A percentile compares a stretch with the other conserved stretches of the same genome.
Evolutionary conservation across 1,140 invertebrate species (phyloP).

Genomic region (Apolygus lucorum): DNA sequence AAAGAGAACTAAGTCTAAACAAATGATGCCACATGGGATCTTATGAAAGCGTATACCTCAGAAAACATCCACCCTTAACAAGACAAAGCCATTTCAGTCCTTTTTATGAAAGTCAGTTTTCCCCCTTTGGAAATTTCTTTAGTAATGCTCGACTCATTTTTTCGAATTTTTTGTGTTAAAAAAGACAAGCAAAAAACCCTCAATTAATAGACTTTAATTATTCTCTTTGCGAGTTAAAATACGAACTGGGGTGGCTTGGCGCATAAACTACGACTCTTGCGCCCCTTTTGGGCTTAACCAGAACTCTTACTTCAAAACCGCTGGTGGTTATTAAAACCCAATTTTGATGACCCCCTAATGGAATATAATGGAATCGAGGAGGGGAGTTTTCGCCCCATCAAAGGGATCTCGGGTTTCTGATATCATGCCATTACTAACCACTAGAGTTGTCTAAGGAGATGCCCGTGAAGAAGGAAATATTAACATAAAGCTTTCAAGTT

Average conservation of each 20-base stretch:
- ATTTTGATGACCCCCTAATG: slow-evolving; percentile 16
- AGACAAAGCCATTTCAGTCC: slow-evolving; percentile 3
- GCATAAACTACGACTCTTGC: background rate
- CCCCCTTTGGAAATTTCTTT: background rate
- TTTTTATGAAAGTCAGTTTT: background rate
- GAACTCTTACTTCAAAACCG: background rate
- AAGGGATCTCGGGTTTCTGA: slow-evolving; percentile 3
- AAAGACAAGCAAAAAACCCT: background rate
- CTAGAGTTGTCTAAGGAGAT: background rate
- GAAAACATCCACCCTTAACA: background rate
- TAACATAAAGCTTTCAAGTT: slow-evolving; percentile 1
- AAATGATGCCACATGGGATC: slow-evolving; percentile 9
- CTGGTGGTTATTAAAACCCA: slow-evolving; percentile 13
- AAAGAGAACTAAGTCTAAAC: background rate
- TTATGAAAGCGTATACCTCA: slow-evolving; percentile 2
- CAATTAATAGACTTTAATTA: slow-evolving; percentile 3
- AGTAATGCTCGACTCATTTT: background rate
- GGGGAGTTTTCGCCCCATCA: background rate
- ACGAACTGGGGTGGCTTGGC: background rate
- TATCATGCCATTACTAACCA: slow-evolving; percentile 8
- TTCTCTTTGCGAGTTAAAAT: background rate
- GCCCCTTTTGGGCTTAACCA: no score
- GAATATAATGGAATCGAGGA: slow-evolving; percentile 6
- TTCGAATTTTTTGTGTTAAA: background rate
- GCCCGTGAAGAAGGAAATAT: slow-evolving; percentile 6